Base-by-base conservation (phyloP, 2,113 vertebrate genomes). In the Ahaetulla prasina region DNA sequence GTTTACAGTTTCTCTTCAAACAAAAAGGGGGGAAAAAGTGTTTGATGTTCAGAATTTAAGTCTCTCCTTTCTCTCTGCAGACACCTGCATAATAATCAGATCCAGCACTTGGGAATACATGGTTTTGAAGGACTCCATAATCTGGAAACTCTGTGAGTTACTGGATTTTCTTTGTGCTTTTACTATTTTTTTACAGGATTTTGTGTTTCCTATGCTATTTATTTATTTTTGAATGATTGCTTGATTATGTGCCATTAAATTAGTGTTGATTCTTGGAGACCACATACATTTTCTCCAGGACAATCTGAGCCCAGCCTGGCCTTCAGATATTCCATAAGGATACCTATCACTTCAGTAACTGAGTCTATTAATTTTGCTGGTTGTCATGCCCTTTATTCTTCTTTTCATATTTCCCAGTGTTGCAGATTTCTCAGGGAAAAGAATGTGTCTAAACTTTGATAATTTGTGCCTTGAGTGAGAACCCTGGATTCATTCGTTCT, bases 61-160 rank as follows among this genome's bases (percentile, higher is more conserved):
- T 10, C 1, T 2, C 9, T 94, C 92, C 86, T 12, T 93, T 92
- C 94, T 95, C 96, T 96, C 94, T 95, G 68, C 97, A 99, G 99
- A 92, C 99, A 99, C 96, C 98, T 99, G 93, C 99, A 99, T 95
- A 99, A 99, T 98, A 99, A 99, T 97, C 97, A 97, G 92, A 99
- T 99, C 97, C 98, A 98, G 94, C 98, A 95, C 89, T 97, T 99
- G 96, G 99, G 98, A 89, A 96, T 97, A 91, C 98, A 98, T 4
- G 98, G 99, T 96, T 99, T 99, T 54, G 98, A 99, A 94, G 99
- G 99, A 93, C 97, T 99, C 95, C 98, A 97, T 95, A 99, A 97
- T 95, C 95, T 99, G 96, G 99, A 99, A 97, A 99, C 99, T 23
- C 97, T 99, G 99, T 99, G 96, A 99, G 99, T 99, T 8, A n/a